Evolutionary conservation across 2,797 vertebrate genomes (phyloP), one percentile per base, ranked within the genome.

Genomic region (Channa striata): DNA sequence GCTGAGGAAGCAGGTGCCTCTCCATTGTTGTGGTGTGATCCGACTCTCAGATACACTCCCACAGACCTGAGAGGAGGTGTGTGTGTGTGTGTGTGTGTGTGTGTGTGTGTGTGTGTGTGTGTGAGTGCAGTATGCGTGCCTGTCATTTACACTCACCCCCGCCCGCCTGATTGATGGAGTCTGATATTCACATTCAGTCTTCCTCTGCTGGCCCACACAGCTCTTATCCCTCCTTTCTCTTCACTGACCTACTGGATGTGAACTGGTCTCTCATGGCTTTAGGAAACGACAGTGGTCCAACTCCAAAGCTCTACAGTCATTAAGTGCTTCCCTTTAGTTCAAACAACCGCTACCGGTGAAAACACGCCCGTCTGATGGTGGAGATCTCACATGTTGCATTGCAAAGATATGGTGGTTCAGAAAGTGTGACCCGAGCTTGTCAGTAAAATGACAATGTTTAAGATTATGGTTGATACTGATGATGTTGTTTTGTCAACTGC

Each of bases 1-100:
- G 81, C 82, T 68, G 82, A 93, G 94, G 94, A 95, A 94, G 84
- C 94, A 95, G 94, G 94, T 95, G 94, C 89, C 83, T 90, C 80
- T 82, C 92, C 81, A 94, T 95, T 95, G 94, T 95, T 92, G 81
- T 76, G 74, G 83, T 94, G 92, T 90, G 92, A 94, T 93, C 89
- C 67, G 80, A 68, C 73, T 47, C 83, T 70, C 43, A 88, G 85
- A 92, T 91, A 83, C 76, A 93, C 92, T 94, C 93, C 91, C 93
- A 94, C 91, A 94, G 86, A 88, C 67, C 68, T 49, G 20, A 39
- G 62, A 78, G 33, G 51, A 70, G 71, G 64, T 30, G 25, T 30
- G 25, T 30, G 67, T 20, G 4, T 52, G 46, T 60, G 46, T 72
- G 61, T 77, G 23, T 48, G 20, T 54, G 13, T 52, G 13, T 52